Base-by-base conservation (phyloP, 1,140 invertebrate genomes). In the Riptortus pedestris region DNA sequence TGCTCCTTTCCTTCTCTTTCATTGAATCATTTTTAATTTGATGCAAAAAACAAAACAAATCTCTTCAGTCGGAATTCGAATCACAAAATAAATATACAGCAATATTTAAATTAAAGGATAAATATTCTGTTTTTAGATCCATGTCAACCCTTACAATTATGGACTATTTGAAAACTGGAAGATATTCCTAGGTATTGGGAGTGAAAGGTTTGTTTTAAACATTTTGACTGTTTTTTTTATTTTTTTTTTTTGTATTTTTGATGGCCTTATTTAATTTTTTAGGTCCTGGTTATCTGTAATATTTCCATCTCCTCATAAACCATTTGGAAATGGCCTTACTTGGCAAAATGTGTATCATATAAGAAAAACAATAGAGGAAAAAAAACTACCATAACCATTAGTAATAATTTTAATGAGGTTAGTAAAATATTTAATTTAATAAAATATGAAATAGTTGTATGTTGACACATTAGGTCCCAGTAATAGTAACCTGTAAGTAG, bases 141-240 rank as follows among this genome's bases (percentile, higher is more conserved):
- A 89, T 74, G 77, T 80, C 52, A 96, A 96, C 81, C 91, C 91
- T 0, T 96, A 93, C 72, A 79, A 96, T 76, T 91, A 92, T 78
- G 94, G 94, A 20, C 74, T 78, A 12, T 77, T 76, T 68, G 84
- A 87, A 70, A 97, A 97, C 76, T 96, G 93, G 93, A 84, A 78
- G 71, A 71, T 90, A 26, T 96, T 96, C 76, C 76, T 96, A 47
- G 91, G 93, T 3, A 72, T 95, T 31, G 81, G 81, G 26, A 77
- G 84, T 68, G 82, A 81, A 65, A 85, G 86, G 79, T 83, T 64
- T 66, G 38, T 63, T 64, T 60, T 60, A 60, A 18, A 5, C 26
- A 45, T 64, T 29, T 62, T 1, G 11, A 20, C 33, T 2, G 31
- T n/a, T 5, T 55, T 16, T 9, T 11, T 48, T 55, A 4, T 57